Conservation (phyloP, 2,113 vertebrate species). For the Spizaetus ornatus region DNA sequence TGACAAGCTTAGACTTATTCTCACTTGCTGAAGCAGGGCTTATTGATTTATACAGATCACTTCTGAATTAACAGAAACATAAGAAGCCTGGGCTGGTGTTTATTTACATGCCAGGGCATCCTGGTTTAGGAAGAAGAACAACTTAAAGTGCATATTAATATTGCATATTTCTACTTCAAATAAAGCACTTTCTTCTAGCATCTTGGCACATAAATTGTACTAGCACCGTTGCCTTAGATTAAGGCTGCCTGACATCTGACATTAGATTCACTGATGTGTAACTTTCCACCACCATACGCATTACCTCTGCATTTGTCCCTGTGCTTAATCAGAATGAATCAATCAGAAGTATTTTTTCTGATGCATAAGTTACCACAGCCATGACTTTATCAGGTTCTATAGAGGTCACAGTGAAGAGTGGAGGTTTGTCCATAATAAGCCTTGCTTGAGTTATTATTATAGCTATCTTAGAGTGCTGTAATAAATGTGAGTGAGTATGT, state of each 20-base stretch:
- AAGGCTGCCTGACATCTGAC: not conserved
- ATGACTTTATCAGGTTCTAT: not conserved
- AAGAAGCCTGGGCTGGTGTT: not conserved
- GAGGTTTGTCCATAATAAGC: not conserved
- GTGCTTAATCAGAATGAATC: not conserved
- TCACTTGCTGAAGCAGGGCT: not conserved
- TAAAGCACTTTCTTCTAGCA: not conserved
- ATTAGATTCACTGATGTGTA: not conserved
- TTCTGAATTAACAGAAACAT: not conserved
- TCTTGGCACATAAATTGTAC: not conserved
- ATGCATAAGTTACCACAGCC: not conserved
- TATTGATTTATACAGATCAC: not conserved
- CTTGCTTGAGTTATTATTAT: slow-evolving; percentile 7
- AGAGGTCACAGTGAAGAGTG: not conserved
- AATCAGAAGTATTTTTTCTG: not conserved
- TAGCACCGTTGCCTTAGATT: not conserved
- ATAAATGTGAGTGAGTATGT: not conserved
- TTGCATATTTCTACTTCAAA: not conserved
- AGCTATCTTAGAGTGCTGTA: not conserved
- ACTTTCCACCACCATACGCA: not conserved
- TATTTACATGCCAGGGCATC: not conserved
- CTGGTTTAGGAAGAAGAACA: not conserved
- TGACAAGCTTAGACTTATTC: not conserved
- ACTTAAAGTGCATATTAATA: not conserved
- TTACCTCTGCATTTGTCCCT: not conserved